Evolutionary conservation across 2,797 vertebrate species (phyloP), one percentile per base, ranked within the genome.

Genomic region (Australoheros facetus): DNA sequence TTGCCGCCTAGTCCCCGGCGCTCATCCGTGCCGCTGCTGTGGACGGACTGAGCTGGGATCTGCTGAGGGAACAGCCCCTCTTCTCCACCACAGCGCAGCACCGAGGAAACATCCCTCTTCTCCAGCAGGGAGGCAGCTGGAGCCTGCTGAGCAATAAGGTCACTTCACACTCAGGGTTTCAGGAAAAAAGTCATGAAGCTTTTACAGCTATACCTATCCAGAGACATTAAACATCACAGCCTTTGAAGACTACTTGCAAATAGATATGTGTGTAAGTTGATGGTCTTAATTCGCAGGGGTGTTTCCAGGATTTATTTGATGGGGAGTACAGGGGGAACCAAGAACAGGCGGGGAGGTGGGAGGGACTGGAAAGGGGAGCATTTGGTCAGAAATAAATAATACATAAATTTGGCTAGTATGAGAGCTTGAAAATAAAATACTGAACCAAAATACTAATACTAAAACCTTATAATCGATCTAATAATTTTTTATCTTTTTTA

Each of bases 1-100:
- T 76, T 11, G 78, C 79, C 85, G 78, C 83, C 90, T 82, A 23
- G 81, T 91, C 83, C 83, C 83, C 81, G 5, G 88, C 88, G 77
- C 84, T 93, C 88, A 89, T 87, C 86, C 83, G 83, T 54, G 85
- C 90, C 85, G 90, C 90, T 90, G 85, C 89, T 92, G 56, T 77
- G 88, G 85, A 88, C 86, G 74, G 89, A 93, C 89, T 90, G 89
- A 89, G 86, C 80, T 80, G 84, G 48, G 88, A 86, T 86, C 83
- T 86, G 89, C 83, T 74, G 80, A 87, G 83, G 85, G 88, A 91
- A 90, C 92, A 87, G 91, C 91, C 91, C 91, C 87, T 82, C 83
- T 77, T 56, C 70, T 56, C 59, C 70, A 62, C 56, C 5, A 57
- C 77, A 79, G 60, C 75, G 56, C 85, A 58, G 84, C 77, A 75